These are phyloP conservation scores for Adrianichthys oophorus DNA, from an alignment of 2,797 vertebrate species.

Conservation along the genomic window DNA sequence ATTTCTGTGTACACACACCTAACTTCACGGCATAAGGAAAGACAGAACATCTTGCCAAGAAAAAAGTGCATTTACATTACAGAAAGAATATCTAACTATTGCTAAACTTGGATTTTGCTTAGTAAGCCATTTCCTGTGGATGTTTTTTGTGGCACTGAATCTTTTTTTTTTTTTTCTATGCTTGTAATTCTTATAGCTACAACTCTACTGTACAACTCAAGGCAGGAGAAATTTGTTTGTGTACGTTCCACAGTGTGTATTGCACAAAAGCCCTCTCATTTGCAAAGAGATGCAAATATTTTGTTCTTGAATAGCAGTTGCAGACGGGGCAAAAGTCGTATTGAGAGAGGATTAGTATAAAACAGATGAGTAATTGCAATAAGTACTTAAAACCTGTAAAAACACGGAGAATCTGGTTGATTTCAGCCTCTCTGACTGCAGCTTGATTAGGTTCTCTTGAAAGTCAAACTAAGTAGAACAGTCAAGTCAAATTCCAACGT, in stretches of 20 bases:
- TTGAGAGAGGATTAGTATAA: not conserved
- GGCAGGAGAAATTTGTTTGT: slow-evolving; percentile 15
- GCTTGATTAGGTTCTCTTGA: no score
- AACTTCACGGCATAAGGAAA: slow-evolving; percentile 17
- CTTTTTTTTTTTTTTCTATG: not conserved
- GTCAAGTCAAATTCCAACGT: no score
- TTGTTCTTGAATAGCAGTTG: not conserved
- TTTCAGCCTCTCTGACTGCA: no score
- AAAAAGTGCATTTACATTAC: slow-evolving; percentile 5
- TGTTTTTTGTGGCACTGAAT: slow-evolving; percentile 35
- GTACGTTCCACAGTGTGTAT: slow-evolving; percentile 21
- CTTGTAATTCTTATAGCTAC: slow-evolving; percentile 2
- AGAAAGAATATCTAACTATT: slow-evolving; percentile 5
- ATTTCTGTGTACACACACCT: slow-evolving; percentile 46
- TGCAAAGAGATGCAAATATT: slow-evolving; percentile 4
- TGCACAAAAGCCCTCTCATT: slow-evolving; percentile 8
- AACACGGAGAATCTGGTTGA: no score
- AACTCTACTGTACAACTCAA: slow-evolving; percentile 5
- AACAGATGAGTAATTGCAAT: not conserved
- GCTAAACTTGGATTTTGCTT: slow-evolving; percentile 14
- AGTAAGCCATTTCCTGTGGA: slow-evolving; percentile 10
- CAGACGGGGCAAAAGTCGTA: not conserved
- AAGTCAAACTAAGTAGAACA: no score
- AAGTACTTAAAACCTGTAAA: not conserved
- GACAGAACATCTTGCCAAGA: slow-evolving; percentile 1